Base-by-base conservation (phyloP, 2,888 invertebrate species). In the Alentia gelatinosa region DNA sequence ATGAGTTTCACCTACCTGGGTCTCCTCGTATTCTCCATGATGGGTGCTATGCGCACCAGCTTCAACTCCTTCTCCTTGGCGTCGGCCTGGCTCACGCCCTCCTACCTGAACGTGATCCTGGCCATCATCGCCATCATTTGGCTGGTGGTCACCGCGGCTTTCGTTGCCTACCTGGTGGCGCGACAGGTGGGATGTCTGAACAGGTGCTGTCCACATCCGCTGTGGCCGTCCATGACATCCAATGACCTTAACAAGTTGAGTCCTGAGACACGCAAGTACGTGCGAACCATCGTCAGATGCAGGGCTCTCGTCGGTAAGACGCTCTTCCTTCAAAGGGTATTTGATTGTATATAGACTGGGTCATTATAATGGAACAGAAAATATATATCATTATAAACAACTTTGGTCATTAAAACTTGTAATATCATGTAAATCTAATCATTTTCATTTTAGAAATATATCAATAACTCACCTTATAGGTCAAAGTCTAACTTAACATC, bases 221-320 rank as follows among this genome's bases (percentile, higher is more conserved):
- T 95, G 19, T 95, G 95, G 95, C 95, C 95, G 1, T 93, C 94
- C 39, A 93, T 95, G 89, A 93, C 94, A 0, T 93, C 94, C 9
- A 93, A 94, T 7, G 94, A 93, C 23, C 91, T 94, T 23, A 93
- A 93, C 9, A 92, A 92, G 68, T 93, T 95, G 5, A 94, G 94
- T 23, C 91, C 92, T 47, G 93, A 94, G 75, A 95, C 95, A 0
- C 93, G 94, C 91, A 95, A 95, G 90, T 95, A 94, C 91, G 94
- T 95, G 93, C 94, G 93, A 89, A 94, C 93, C 50, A 94, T 95
- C n/a, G 93, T 95, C 33, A 93, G 94, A 30, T 63, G 86, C 84
- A 63, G 86, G 50, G 19, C 84, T 0, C 88, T 91, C 1, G 40
- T 88, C 33, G 91, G 92, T 92, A 47, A 92, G 90, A 63, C n/a